Percentiles rank a stretch among this genome's conserved stretches.
phyloP scores from a whole-genome alignment of 2,113 vertebrate species.

The Vulpes lagopus region DNA sequence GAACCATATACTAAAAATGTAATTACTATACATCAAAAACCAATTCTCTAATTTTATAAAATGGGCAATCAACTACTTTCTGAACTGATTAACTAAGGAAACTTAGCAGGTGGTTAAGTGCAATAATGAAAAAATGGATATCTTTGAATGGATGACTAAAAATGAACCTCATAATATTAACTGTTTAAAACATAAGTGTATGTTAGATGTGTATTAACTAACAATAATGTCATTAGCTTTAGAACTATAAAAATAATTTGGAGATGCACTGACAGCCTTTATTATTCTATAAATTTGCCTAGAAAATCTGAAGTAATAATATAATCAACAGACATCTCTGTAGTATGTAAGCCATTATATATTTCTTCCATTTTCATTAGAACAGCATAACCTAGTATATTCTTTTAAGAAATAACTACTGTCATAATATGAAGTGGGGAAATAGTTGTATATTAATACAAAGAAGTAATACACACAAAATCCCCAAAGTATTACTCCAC shows the following conservation, averaged over 20 bases:
- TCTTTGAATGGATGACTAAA: neutral
- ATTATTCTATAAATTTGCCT: slow-evolving; percentile 30
- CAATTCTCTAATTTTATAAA: slow-evolving; percentile 1
- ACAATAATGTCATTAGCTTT: neutral
- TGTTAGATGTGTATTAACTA: neutral
- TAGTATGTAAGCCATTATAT: neutral
- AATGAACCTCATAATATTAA: neutral
- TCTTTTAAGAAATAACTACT: neutral
- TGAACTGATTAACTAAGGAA: neutral
- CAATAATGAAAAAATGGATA: neutral
- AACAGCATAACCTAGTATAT: neutral
- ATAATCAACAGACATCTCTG: neutral
- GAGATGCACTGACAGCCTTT: neutral
- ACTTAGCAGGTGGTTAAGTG: neutral
- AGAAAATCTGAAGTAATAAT: neutral
- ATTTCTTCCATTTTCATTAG: neutral
- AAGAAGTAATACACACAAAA: neutral
- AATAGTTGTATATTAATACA: neutral
- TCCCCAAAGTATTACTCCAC: neutral
- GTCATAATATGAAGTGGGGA: neutral
- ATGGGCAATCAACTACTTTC: neutral
- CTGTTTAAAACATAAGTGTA: neutral
- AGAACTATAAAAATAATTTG: neutral
- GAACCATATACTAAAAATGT: neutral
- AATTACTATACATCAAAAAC: neutral